Evolutionary conservation across 1,140 invertebrate species (phyloP).

Genomic region (Vanessa tameamea): DNA sequence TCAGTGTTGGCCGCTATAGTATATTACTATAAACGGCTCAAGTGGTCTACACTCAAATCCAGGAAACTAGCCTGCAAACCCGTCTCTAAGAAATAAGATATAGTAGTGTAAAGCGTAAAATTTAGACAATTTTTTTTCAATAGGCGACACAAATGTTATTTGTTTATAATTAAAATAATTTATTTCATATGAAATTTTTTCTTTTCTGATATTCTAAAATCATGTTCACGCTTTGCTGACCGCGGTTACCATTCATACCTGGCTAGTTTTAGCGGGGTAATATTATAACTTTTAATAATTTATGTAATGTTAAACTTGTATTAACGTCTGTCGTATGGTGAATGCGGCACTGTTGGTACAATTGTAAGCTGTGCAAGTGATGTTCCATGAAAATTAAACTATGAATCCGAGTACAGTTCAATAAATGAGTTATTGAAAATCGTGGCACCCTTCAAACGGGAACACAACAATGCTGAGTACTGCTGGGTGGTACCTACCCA

Average conservation of each 20-base stretch:
- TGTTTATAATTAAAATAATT: constrained; percentile 79
- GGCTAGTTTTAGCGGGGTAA: constrained; percentile 43
- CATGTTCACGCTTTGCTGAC: constrained; percentile 34
- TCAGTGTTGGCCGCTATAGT: constrained; percentile 80
- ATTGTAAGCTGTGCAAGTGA: constrained; percentile 68
- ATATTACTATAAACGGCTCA: constrained; percentile 94
- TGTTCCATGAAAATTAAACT: constrained; percentile 64
- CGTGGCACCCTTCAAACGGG: neutral
- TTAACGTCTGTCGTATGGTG: constrained; percentile 37
- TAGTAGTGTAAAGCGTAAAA: constrained; percentile 59
- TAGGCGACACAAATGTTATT: constrained; percentile 73
- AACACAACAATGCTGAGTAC: too few relatives aligned
- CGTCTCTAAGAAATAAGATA: constrained; percentile 74
- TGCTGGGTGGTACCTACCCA: too few relatives aligned
- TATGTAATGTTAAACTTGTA: constrained; percentile 48
- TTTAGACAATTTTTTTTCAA: constrained; percentile 78
- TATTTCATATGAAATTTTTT: constrained; percentile 64
- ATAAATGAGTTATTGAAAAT: constrained; percentile 77
- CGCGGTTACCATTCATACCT: constrained; percentile 35
- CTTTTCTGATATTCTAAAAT: constrained; percentile 23
- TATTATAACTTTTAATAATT: constrained; percentile 48
- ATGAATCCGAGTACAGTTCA: constrained; percentile 76
- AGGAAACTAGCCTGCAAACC: constrained; percentile 92
- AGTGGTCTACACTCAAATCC: constrained; percentile 91
- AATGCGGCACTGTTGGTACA: constrained; percentile 53